Base-by-base conservation (phyloP, 2,888 invertebrate genomes). In the Polietes domitor region DNA sequence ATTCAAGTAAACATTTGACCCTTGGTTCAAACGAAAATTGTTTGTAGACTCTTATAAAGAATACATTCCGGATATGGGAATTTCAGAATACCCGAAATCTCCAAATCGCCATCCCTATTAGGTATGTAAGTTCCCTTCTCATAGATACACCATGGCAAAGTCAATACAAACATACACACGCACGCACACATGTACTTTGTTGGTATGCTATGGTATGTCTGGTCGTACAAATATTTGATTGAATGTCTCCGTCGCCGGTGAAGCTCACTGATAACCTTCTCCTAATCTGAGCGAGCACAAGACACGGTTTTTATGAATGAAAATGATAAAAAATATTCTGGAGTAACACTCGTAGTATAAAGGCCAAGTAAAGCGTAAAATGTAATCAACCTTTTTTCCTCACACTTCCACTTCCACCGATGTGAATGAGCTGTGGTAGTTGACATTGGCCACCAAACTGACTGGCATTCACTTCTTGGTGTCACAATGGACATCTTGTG, bases 261-360 rank as follows among this genome's bases (percentile, higher is more conserved):
- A 24, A 24, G 24, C 43, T 41, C 41, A 41, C 41, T 68, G 68
- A 68, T 68, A 68, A 68, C 68, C 68, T 68, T 68, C 41, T 43
- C 15, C 43, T 68, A 68, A 68, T 68, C 68, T 4, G 7, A 32
- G 7, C 28, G n/a, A 28, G 28, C 28, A 55, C 0, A 55, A 55
- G 0, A 61, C 32, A n/a, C 15, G n/a, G n/a, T 32, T 61, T 61
- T 61, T 61, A 61, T 61, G 61, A 61, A 61, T 61, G 61, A 61
- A 61, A 61, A 28, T 28, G 61, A n/a, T 32, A 37, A 37, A 37
- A 9, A 9, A n/a, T n/a, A n/a, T n/a, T 5, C 21, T 55, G 2
- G 4, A 6, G n/a, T 2, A n/a, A 1, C 26, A 61, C 28, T 61
- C n/a, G 28, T 61, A 32, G 61, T 58, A 58, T 10, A 37, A 37